Evolutionary conservation across 2,113 vertebrate species (phyloP).

Genomic region (Isurus oxyrinchus): DNA sequence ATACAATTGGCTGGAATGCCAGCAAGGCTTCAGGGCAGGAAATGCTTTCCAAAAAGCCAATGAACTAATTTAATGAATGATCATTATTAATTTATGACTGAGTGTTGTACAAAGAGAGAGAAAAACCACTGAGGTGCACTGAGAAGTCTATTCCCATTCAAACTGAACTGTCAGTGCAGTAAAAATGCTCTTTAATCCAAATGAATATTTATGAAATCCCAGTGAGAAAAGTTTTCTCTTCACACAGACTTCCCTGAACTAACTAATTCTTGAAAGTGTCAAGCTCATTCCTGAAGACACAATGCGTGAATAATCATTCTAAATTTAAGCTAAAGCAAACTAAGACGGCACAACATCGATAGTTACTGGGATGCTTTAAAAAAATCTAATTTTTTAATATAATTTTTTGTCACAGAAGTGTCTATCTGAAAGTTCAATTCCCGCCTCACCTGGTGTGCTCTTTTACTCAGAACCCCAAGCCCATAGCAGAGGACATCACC

Average conservation of each 20-base stretch:
- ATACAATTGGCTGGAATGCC: not conserved
- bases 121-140: not conserved
- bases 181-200: not conserved
- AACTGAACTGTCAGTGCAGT: not conserved
- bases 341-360: not conserved
- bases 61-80: slow-evolving; percentile 14
- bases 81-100: not conserved
- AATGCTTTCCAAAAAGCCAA: not conserved
- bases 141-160: not conserved
- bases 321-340: not conserved
- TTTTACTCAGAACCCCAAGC: not conserved
- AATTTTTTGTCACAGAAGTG: not conserved
- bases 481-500: not conserved
- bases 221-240: not conserved
- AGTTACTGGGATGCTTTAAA: not conserved
- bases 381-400: not conserved
- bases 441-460: not conserved
- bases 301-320: not conserved
- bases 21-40: not conserved
- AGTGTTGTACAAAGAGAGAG: not conserved
- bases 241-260: not conserved
- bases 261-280: not conserved
- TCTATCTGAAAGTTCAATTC: not conserved
- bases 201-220: not conserved
- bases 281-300: not conserved